Base-by-base conservation (phyloP, 2,888 invertebrate genomes). In the Brachypalpus laphriformis region DNA sequence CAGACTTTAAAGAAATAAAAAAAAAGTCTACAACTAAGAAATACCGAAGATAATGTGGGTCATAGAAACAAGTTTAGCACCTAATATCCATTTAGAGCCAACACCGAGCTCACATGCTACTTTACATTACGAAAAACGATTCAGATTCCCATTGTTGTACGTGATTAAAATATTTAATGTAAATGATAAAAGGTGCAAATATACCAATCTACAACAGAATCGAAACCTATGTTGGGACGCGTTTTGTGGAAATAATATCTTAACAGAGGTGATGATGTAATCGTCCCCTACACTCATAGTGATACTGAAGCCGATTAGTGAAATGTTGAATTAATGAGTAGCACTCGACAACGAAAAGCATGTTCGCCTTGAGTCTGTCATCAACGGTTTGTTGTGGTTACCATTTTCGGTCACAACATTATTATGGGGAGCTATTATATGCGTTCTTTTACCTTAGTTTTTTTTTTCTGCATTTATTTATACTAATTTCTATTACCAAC, bases 381-480 rank as follows among this genome's bases (percentile, higher is more conserved):
- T 16, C 59, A 59, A 37, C 25, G 71, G 71, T 61, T 59, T 59
- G 71, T 49, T 71, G 22, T 71, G 71, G 59, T 49, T 71, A 63
- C 63, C 28, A 63, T 11, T 47, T 63, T 47, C 47, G 31, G n/a
- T 31, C 11, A 31, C 18, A 63, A n/a, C 11, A 18, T 47, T 42
- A 8, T 11, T 61, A 16, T 25, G 4, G 59, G 14, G 3, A 40
- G 14, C n/a, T n/a, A n/a, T n/a, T n/a, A n/a, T n/a, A n/a, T n/a
- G 14, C n/a, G 20, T 16, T 25, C 34, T 18, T 9, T 9, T 56
- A n/a, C 37, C 11, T 4, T 20, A 20, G 8, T 9, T 47, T 20
- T 9, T 47, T 20, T 47, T 45, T 2, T n/a, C 11, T n/a, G n/a
- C 14, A n/a, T 14, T 40, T 40, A 40, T 14, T 37, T n/a, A 3